Base-by-base conservation (phyloP, 2,113 vertebrate genomes). In the Barnardius zonarius region DNA sequence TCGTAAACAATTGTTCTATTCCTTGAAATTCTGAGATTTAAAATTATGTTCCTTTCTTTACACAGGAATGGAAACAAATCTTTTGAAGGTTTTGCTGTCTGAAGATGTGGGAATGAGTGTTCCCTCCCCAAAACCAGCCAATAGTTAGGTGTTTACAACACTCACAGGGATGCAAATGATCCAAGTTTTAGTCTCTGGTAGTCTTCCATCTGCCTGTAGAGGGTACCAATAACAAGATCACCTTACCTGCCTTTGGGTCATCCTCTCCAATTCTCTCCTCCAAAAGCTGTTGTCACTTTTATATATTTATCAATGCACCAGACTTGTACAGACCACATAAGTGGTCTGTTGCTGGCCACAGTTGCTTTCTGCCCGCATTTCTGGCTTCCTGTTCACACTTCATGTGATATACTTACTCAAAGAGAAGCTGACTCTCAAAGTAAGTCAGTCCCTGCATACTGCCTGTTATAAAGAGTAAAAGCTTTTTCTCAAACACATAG, bases 1-100 rank as follows among this genome's bases (percentile, higher is more conserved):
- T 88, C 52, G 93, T 95, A 95, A 97, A 97, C 92, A 97, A 95
- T 91, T 39, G n/a, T 73, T 85, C 87, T 46, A 4, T 97, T 95
- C 95, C 95, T 96, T 94, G 96, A 91, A 97, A 94, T 91, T 85
- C 90, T 83, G 90, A 96, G 78, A 59, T 95, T 88, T 94, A 85
- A 85, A 93, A 77, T 84, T 7, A 52, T 84, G 62, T 77, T 83
- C 39, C 46, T 90, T 91, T 95, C 85, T 94, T 95, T 89, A 80
- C 85, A 88, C 37, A 69, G 63, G 54, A n/a, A 90, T 91, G 63
- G 78, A 92, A 93, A 79, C 62, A 94, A 92, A 93, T 52, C 35
- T 87, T 93, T 95, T 52, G 84, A 91, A 90, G 46, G 63, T 95
- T 96, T 87, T 95, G 30, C 83, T 91, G 49, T 80, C 75, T 7